Base-by-base conservation (phyloP, 2,888 invertebrate genomes). In the Leucania comma region DNA sequence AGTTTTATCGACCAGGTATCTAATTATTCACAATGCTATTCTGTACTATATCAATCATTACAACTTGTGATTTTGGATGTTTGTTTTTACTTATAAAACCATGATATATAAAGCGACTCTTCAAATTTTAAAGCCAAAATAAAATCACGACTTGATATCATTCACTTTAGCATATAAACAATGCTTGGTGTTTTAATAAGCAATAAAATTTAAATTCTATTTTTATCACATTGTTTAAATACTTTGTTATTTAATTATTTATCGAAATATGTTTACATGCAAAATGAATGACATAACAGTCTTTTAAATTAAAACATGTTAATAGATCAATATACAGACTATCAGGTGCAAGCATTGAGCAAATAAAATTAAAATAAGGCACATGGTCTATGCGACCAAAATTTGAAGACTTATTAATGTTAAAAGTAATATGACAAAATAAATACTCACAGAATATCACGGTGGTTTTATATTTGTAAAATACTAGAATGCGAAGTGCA, bases 281-380 rank as follows among this genome's bases (percentile, higher is more conserved):
- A 82, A 81, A 85, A 85, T 72, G 80, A 83, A 84, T 81, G 79
- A 76, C 67, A 72, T 72, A 64, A 54, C 48, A 75, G 80, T 70
- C 77, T 79, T 79, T 77, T 61, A 73, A 83, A 84, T 71, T 77
- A 80, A 80, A 76, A 78, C 84, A 86, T 88, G 84, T 83, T 81
- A 87, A 87, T 84, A 89, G 80, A 86, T 86, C 87, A 87, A 87
- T 88, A 85, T 88, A 87, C 90, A 92, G 92, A 92, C 93, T 92
- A 93, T 92, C 91, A 93, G 92, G 92, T 88, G 90, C 81, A 89
- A 91, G 91, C 89, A 87, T 93, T 94, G 93, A 94, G 93, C 93
- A 94, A 94, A 93, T 87, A 77, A 95, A 93, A 91, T 84, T 89
- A 90, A 93, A 92, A 90, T 94, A 95, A 95, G 94, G 94, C 94